Evolutionary conservation across 2,797 vertebrate genomes (phyloP).

Genomic region (Anisognathus igniventris): DNA sequence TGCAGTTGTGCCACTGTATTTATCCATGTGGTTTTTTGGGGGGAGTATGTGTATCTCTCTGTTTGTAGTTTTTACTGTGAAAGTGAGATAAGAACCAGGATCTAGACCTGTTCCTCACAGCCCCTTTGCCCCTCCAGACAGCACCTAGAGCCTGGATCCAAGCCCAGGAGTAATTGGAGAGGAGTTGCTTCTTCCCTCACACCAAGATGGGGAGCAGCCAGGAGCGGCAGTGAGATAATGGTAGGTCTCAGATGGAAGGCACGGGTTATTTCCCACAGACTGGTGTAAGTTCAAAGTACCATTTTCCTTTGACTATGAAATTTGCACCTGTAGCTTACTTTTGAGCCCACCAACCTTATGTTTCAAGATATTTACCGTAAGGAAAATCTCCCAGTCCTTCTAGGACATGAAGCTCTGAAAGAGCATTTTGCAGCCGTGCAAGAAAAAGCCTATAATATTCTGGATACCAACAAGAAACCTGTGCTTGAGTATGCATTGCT

Average conservation of each 20-base stretch:
- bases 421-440: neutral
- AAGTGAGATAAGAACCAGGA: neutral
- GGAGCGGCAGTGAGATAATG: fast-evolving
- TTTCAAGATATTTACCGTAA: neutral
- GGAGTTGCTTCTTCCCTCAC: neutral
- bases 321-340: neutral
- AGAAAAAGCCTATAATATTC: neutral
- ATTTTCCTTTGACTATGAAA: neutral
- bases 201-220: neutral
- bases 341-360: neutral
- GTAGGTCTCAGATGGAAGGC: neutral
- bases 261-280: neutral
- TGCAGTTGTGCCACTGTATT: neutral
- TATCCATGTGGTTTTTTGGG: neutral
- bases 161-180: neutral
- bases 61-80: neutral
- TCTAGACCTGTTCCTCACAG: neutral
- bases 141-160: neutral
- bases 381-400: neutral
- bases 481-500: neutral
- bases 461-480: neutral
- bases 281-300: neutral
- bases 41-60: fast-evolving
- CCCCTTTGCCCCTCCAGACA: neutral
- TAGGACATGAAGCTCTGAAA: neutral